Evolutionary conservation across 2,888 invertebrate genomes (phyloP).

Genomic region (Pristionchus arcanus): DNA sequence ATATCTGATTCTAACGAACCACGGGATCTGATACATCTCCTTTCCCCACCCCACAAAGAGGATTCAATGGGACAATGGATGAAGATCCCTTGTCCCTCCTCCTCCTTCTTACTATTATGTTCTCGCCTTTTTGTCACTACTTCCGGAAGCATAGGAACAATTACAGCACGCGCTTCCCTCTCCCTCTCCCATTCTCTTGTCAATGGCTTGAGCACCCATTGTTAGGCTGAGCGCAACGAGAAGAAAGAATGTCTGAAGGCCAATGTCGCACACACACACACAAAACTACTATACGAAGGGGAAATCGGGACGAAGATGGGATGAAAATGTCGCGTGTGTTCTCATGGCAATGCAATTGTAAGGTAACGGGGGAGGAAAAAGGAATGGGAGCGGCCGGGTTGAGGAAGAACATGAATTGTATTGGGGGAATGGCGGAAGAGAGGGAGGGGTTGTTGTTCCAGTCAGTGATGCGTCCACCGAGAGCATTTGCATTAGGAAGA

Average conservation of each 20-base stretch:
- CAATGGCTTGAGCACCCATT: conserved; percentile 31
- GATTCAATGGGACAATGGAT: background rate
- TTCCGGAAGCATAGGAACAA: conserved; percentile 38
- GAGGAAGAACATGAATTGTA: conserved; percentile 43
- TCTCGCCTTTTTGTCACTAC: conserved; percentile 25
- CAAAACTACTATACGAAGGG: conserved; percentile 36
- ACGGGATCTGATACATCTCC: background rate
- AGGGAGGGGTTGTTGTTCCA: conserved; percentile 13
- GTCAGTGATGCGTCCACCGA: background rate
- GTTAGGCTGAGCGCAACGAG: background rate
- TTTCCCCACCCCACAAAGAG: background rate
- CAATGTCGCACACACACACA: background rate
- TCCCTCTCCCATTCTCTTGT: background rate
- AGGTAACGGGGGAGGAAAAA: conserved; percentile 45
- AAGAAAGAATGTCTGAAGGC: conserved; percentile 25
- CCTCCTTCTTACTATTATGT: background rate
- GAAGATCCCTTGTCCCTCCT: background rate
- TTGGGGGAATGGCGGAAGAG: background rate
- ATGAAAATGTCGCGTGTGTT: background rate
- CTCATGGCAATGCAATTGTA: background rate
- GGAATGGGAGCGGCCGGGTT: conserved; percentile 43
- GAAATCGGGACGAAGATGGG: background rate
- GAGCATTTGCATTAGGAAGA: conserved; percentile 46
- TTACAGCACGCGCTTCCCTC: conserved; percentile 14
- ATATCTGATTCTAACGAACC: background rate